Evolutionary conservation across 2,113 vertebrate species (phyloP).

Genomic region (Silurus asotus): DNA sequence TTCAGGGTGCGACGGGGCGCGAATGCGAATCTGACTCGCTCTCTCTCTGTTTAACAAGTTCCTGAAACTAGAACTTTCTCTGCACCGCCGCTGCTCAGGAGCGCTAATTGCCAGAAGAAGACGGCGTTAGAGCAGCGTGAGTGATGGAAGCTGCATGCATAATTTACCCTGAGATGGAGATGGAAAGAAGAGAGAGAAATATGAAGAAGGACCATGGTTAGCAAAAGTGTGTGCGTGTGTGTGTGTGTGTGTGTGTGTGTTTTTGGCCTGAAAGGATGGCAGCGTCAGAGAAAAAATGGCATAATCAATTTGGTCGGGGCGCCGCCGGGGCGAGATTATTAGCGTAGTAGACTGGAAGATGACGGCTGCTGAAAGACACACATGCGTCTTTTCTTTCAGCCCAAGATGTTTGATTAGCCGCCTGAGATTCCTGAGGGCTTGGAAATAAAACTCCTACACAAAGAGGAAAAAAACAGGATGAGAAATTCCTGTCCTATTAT

Average conservation of each 20-base stretch:
- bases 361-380: constrained; percentile 36
- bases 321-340: constrained; percentile 49
- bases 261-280: neutral
- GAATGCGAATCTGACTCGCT: constrained; percentile 17
- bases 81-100: constrained; percentile 18
- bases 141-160: constrained; percentile 52
- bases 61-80: constrained; percentile 37
- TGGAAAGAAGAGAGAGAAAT: constrained; percentile 37
- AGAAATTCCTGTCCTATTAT: constrained; percentile 13
- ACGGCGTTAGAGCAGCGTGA: constrained; percentile 39
- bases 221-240: constrained; percentile 28
- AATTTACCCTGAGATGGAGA: constrained; percentile 50
- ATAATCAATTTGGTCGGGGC: constrained; percentile 52
- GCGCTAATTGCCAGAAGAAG: constrained; percentile 48
- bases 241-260: neutral
- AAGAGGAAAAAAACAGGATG: neutral
- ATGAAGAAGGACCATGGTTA: constrained; percentile 37
- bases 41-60: constrained; percentile 42
- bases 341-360: constrained; percentile 42
- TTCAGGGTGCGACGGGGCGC: neutral
- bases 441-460: constrained; percentile 29
- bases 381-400: constrained; percentile 31
- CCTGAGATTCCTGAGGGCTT: constrained; percentile 17
- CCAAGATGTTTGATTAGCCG: constrained; percentile 40
- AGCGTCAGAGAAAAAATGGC: constrained; percentile 13